Base-by-base conservation (phyloP, 2,888 invertebrate species). In the Ormyrus pomaceus region DNA sequence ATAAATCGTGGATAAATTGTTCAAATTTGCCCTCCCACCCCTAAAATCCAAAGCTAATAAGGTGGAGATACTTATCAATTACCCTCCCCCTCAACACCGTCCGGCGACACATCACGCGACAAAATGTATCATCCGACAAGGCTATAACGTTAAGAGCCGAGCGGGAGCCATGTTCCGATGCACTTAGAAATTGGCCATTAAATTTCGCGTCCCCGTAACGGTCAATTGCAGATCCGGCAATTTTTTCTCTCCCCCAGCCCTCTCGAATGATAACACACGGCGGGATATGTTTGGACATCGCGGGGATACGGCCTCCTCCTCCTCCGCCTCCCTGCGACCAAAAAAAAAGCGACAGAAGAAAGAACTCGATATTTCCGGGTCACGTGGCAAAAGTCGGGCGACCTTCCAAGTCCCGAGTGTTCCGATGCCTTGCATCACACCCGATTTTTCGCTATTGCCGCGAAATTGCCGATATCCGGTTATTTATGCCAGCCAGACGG, bases 381-480 rank as follows among this genome's bases (percentile, higher is more conserved):
- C 77, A 53, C 58, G 64, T 58, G 56, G 59, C 56, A 72, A 68
- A 65, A 80, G 80, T 62, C 72, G 71, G 76, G 80, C 70, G 71
- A 77, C 61, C 68, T 76, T 76, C 80, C 80, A 76, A 80, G 71
- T 59, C 56, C 75, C 65, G 51, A 73, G 73, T 53, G 6, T 7
- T 51, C 68, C 5, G 13, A 51, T 13, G 6, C n/a, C 55, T 6
- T 51, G 62, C 55, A 48, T 77, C 68, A 56, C 74, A 70, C 55
- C 58, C 71, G 65, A 77, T 71, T 80, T 77, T 79, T 64, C 64
- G 51, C 68, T 69, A 74, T 73, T 80, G 68, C 55, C 62, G 51
- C 55, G 48, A 80, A 80, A 80, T 76, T 77, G 76, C 2, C 69
- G 68, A 80, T 72, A 68, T 77, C 72, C 72, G 62, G 59, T 77